These are phyloP conservation scores for Zaprionus davidi DNA, from an alignment of 1,140 invertebrate species.

Conservation along the genomic window DNA sequence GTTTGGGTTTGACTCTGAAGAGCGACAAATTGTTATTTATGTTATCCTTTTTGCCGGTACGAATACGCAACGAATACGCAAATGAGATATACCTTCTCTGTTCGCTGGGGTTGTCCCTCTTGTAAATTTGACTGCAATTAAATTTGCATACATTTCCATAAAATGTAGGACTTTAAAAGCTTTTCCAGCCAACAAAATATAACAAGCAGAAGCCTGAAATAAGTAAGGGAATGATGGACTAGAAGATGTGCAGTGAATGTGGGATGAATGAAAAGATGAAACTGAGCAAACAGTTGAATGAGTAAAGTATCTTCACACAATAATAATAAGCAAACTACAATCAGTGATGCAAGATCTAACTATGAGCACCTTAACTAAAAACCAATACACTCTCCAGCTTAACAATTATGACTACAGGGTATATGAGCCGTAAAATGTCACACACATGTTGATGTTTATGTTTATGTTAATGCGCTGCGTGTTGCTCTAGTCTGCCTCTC, in stretches of 20 bases:
- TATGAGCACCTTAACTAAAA: background rate
- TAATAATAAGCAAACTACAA: no score
- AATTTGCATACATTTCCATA: conserved; percentile 82
- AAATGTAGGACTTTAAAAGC: conserved; percentile 56
- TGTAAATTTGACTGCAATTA: conserved; percentile 77
- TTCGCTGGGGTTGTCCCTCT: conserved; percentile 27
- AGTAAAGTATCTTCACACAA: background rate
- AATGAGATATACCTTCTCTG: conserved; percentile 29
- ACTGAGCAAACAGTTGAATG: background rate
- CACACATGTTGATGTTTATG: conserved; percentile 78
- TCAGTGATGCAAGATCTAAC: no score
- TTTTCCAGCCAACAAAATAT: conserved; percentile 12
- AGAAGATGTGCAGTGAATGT: background rate
- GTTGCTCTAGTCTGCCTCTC: conserved; percentile 22
- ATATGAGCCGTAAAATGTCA: conserved; percentile 66
- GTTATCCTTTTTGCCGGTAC: conserved; percentile 54
- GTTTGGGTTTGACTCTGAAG: background rate
- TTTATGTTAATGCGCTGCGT: conserved; percentile 71
- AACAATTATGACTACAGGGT: conserved; percentile 26
- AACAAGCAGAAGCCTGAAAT: background rate
- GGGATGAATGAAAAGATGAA: no score
- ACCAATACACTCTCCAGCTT: background rate
- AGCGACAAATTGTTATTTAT: conserved; percentile 78
- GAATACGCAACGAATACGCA: conserved; percentile 1
- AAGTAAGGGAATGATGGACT: background rate